Percentiles rank a stretch among this genome's conserved stretches.
Evolutionary conservation across 2,113 vertebrate genomes (phyloP).

Genomic region (Platysteira castanea): DNA sequence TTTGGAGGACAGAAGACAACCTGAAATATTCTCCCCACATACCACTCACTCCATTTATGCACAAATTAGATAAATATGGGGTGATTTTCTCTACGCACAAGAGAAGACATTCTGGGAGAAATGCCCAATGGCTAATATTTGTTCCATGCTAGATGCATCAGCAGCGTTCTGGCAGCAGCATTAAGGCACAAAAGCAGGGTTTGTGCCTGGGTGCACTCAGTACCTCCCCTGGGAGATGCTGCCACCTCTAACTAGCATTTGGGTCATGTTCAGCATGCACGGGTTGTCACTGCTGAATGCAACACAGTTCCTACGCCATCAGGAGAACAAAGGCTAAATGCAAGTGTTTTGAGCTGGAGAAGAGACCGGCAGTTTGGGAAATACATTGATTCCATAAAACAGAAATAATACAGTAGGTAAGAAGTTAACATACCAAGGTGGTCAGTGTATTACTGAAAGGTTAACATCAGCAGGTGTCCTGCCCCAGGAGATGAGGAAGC

Average conservation of each 20-base stretch:
- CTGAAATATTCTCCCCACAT: neutral
- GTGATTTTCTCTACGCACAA: neutral
- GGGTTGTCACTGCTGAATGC: neutral
- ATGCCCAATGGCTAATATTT: neutral
- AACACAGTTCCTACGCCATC: neutral
- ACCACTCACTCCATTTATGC: neutral
- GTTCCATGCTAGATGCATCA: neutral
- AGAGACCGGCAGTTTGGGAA: neutral
- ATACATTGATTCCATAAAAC: neutral
- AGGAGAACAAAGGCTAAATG: neutral
- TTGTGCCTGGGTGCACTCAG: slow-evolving; percentile 38
- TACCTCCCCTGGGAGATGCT: neutral
- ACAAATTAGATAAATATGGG: neutral
- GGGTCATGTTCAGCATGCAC: neutral
- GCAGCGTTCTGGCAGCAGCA: neutral
- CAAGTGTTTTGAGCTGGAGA: neutral
- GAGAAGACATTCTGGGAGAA: neutral
- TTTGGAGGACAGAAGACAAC: neutral
- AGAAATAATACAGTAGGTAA: neutral
- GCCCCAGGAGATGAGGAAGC: neutral
- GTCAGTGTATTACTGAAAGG: neutral
- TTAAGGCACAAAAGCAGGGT: neutral
- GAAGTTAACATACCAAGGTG: neutral
- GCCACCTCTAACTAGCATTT: slow-evolving; percentile 14
- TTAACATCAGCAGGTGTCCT: neutral